These are phyloP conservation scores for Myiothlypis chrysogaster DNA, from an alignment of 2,797 vertebrate genomes.

Conservation along the genomic window DNA sequence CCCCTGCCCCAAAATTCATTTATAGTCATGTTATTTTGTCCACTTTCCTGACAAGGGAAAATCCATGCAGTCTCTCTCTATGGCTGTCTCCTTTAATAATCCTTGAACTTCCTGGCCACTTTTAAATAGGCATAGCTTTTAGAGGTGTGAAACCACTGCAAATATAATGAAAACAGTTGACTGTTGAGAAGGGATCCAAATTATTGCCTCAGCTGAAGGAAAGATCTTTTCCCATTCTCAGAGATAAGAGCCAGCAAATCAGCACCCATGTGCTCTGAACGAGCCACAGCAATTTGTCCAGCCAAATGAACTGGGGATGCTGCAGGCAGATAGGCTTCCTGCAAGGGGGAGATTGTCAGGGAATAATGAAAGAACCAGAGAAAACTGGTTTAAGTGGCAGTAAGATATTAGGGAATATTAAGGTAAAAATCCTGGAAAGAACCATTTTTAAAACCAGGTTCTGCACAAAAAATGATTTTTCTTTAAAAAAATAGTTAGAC, in stretches of 20 bases:
- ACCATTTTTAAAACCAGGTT: not conserved
- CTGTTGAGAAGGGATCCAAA: slow-evolving; percentile 1
- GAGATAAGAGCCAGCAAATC: slow-evolving; percentile 36
- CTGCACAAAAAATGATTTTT: not conserved
- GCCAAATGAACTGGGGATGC: slow-evolving; percentile 41
- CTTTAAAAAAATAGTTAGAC: not conserved
- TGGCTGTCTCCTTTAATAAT: not conserved
- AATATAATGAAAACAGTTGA: not conserved
- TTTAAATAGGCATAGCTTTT: not conserved
- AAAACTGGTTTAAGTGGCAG: not conserved
- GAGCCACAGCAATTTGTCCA: slow-evolving; percentile 10
- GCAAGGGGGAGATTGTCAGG: slow-evolving; percentile 8
- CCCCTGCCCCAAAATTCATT: not conserved
- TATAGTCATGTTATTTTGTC: not conserved
- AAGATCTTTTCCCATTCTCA: slow-evolving; percentile 18
- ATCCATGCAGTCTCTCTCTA: not conserved
- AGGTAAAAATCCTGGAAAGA: not conserved
- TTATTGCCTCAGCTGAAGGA: slow-evolving; percentile 4
- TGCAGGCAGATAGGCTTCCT: slow-evolving; percentile 29
- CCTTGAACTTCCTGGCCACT: not conserved
- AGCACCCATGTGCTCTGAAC: not conserved
- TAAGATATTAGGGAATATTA: not conserved
- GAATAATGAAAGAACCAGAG: not conserved
- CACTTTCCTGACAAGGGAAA: not conserved
- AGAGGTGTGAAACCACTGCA: not conserved